Base-by-base conservation (phyloP, 2,888 invertebrate species). In the Lepidochitona cinerea region DNA sequence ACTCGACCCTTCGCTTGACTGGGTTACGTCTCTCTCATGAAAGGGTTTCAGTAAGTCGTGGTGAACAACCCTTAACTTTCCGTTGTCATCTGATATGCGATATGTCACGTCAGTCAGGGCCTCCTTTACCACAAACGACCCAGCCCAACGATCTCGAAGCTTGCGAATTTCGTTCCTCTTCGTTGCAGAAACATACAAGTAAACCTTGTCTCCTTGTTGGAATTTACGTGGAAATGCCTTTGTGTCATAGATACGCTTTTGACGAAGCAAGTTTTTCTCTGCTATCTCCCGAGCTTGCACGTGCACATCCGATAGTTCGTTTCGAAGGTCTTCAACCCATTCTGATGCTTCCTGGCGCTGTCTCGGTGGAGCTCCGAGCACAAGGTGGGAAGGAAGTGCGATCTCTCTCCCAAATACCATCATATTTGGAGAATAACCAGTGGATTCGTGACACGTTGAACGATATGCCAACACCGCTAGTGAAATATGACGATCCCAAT, bases 401-500 rank as follows among this genome's bases (percentile, higher is more conserved):
- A 70, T 53, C 52, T 76, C 72, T 18, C 72, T 59, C 6, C 76
- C 74, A 37, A 76, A 37, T 68, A 74, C 70, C 32, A 74, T 18
- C 23, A 68, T 59, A 52, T 71, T 70, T 66, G 73, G 68, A 18
- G 67, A 71, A 32, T 67, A 41, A 1, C 73, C 71, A 4, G 73
- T 77, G 4, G 71, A 66, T 54, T 73, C 52, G 53, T 75, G 77
- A 7, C 67, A 71, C n/a, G 73, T 36, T 7, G 68, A 23, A 18
- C 77, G 35, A 49, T 77, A 76, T 33, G 75, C 75, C 59, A 73
- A 65, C 70, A 73, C 54, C 9, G 73, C 65, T 12, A 41, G 73
- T 37, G 73, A 72, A 37, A 77, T 33, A 12, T 73, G 67, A 9
- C 37, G 32, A 49, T 79, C 79, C 78, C 79, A 79, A 53, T 78